Evolutionary conservation across 2,888 invertebrate genomes (phyloP).

Genomic region (Pomacea canaliculata): DNA sequence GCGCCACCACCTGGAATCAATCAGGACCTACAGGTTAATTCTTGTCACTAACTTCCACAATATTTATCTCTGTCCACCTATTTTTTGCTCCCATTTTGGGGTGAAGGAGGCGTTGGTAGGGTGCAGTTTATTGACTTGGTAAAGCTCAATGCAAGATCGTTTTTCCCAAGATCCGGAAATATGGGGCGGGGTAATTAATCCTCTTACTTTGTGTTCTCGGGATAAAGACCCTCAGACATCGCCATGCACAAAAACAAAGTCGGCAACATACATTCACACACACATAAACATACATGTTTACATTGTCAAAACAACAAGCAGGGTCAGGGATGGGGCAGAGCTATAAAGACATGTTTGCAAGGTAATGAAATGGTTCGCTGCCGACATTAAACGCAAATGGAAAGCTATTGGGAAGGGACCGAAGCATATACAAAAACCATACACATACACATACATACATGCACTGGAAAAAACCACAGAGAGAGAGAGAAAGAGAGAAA

Average conservation of each 20-base stretch:
- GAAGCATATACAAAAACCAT: constrained; percentile 1
- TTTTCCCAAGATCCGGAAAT: too few species aligned
- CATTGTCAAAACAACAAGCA: not conserved
- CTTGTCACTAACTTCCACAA: too few species aligned
- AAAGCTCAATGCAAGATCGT: too few species aligned
- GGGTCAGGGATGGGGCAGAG: not conserved
- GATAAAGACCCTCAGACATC: not conserved
- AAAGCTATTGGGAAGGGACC: not conserved
- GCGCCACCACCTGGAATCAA: too few species aligned
- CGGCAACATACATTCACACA: not conserved
- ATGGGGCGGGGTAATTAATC: not conserved
- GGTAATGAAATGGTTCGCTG: too few species aligned
- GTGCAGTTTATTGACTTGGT: too few species aligned
- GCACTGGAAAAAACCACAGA: not conserved
- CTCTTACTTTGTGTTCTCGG: not conserved
- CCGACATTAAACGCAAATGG: too few species aligned
- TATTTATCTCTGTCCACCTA: too few species aligned
- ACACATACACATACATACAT: constrained; percentile 10
- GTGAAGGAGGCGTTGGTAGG: too few species aligned
- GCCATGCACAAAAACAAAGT: not conserved
- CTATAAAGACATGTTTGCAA: too few species aligned
- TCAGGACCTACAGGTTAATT: too few species aligned
- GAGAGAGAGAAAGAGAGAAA: constrained; percentile 1
- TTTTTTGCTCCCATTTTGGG: too few species aligned
- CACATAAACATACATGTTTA: not conserved